Base-by-base conservation (phyloP, 2,888 invertebrate species). In the Cetonia aurata region DNA sequence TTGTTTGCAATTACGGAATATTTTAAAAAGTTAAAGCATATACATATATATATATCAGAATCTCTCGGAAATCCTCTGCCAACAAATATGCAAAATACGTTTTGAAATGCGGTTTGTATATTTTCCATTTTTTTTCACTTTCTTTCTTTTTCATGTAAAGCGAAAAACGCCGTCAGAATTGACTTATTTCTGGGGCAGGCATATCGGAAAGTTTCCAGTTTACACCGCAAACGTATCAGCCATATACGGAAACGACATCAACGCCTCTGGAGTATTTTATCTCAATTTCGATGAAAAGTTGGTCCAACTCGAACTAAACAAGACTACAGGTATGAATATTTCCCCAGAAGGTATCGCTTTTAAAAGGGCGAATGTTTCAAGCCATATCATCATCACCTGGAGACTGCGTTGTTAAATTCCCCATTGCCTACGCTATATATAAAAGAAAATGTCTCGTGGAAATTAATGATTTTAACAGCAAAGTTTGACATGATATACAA, bases 261-360 rank as follows among this genome's bases (percentile, higher is more conserved):
- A 90, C 77, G 88, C 89, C 15, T 86, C 88, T 17, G 91, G 90
- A 19, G 84, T 86, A 70, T 86, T 90, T 75, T 88, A 86, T 73
- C 78, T 91, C n/a, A 87, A 91, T 80, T 79, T 89, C 19, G 77
- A 83, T 1, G 86, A 89, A 56, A 89, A 89, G 75, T 82, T 90
- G 76, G 87, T 91, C 72, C 87, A 89, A 85, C 86, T 89, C 85
- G 86, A 92, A 86, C 85, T 93, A 79, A 86, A 93, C 87, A 79
- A 93, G 84, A 93, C 92, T 75, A 86, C 88, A 86, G 80, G 87
- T 88, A 74, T 86, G 85, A 75, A 78, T 76, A 75, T 76, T 76
- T 76, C 72, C 67, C 71, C 67, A 74, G 73, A 57, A 71, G n/a
- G 50, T 65, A 52, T 37, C 53, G 19, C 31, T 53, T 53, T 25